Evolutionary conservation across 2,113 vertebrate genomes (phyloP).

Genomic region (Datnioides undecimradiatus): DNA sequence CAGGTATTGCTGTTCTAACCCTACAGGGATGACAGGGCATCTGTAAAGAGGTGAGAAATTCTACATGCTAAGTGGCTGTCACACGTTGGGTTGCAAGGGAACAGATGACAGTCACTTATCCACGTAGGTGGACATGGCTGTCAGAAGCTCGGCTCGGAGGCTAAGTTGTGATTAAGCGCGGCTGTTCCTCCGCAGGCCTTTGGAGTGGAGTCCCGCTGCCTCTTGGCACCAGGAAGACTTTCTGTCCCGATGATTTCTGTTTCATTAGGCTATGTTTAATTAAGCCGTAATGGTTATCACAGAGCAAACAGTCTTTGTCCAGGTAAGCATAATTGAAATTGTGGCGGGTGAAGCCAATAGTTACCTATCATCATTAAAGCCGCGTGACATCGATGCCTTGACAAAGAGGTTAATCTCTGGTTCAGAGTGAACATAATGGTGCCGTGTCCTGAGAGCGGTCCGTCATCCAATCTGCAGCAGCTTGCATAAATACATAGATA

Average conservation of each 20-base stretch:
- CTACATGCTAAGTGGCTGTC: conserved; percentile 67
- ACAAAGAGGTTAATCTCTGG: conserved; percentile 39
- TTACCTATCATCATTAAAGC: conserved; percentile 20
- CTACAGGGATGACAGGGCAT: conserved; percentile 57
- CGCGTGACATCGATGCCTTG: neutral
- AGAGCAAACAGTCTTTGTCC: conserved; percentile 13
- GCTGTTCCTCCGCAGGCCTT: conserved; percentile 5
- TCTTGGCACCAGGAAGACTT: neutral
- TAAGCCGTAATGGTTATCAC: conserved; percentile 1
- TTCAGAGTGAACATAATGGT: conserved; percentile 33
- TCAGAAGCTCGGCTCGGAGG: conserved; percentile 24
- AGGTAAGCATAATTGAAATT: conserved; percentile 28
- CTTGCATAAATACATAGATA: conserved; percentile 33
- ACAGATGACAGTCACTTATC: conserved; percentile 55
- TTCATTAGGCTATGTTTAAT: conserved; percentile 35
- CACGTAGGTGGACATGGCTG: conserved; percentile 40
- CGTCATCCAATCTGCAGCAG: conserved; percentile 26
- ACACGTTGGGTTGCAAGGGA: conserved; percentile 25
- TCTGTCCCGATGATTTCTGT: conserved; percentile 17
- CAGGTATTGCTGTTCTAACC: conserved; percentile 59
- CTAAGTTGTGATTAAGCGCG: conserved; percentile 33
- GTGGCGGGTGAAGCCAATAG: conserved; percentile 3
- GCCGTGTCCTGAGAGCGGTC: conserved; percentile 21
- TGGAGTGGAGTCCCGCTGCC: neutral
- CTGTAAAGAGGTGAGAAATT: conserved; percentile 55